A percentile compares a stretch with the other conserved stretches of the same genome.
Evolutionary conservation across 2,888 invertebrate genomes (phyloP).

Genomic region (Tholera decimalis): DNA sequence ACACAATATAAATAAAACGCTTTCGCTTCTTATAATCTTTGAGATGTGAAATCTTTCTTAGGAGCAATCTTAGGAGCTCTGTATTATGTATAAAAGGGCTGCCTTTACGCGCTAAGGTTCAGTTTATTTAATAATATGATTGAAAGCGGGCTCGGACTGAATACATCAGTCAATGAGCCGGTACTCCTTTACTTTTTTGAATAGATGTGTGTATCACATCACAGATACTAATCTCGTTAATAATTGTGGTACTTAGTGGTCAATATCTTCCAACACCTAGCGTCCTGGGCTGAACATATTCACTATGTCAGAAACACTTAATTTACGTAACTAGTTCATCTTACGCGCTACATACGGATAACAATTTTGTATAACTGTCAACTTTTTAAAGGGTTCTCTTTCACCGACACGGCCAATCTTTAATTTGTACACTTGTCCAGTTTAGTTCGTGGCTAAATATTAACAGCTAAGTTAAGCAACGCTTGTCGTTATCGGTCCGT

Average conservation of each 20-base stretch:
- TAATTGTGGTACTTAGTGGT: neutral
- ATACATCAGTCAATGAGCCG: neutral
- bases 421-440: too few species aligned
- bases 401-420: too few species aligned
- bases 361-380: too few species aligned
- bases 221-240: neutral
- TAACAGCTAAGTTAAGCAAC: too few species aligned
- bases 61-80: conserved; percentile 6
- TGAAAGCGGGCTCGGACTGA: neutral
- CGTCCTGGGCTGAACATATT: too few species aligned
- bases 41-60: conserved; percentile 27
- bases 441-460: too few species aligned
- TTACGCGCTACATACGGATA: too few species aligned
- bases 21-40: conserved; percentile 43
- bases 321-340: too few species aligned
- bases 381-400: too few species aligned
- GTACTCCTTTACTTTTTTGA: neutral
- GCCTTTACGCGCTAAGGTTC: neutral
- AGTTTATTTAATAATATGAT: neutral
- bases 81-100: conserved; percentile 6
- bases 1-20: conserved; percentile 50
- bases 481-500: too few species aligned
- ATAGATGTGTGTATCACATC: neutral
- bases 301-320: too few species aligned
- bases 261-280: too few species aligned